Evolutionary conservation across 2,888 invertebrate species (phyloP), one percentile per base, ranked within the genome.

Genomic region (Trypoxylon attenuatum): DNA sequence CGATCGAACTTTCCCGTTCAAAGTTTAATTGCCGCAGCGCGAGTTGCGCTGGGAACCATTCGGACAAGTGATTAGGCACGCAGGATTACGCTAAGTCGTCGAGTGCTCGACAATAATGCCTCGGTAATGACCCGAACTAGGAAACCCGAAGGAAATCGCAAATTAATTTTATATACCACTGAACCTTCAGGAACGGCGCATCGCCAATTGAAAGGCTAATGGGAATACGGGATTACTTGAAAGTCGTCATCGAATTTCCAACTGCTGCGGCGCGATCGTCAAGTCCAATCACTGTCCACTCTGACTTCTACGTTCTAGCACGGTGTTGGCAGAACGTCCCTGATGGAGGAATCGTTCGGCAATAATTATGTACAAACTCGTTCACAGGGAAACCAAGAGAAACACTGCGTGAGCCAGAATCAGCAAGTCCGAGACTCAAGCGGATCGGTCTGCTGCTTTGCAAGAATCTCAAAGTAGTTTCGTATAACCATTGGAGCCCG

Each of bases 391-490:
- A 29, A 38, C 45, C 16, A 6, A 21, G 29, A 8, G 19, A 21
- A 29, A 52, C 59, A 25, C 39, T 13, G 42, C 41, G 33, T 29
- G 5, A 33, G 15, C 25, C 25, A 29, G 16, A 56, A 49, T 23
- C 38, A 52, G 61, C 52, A 41, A 25, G 71, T 58, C 58, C 56
- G 57, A 57, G 60, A 57, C 72, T 55, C 25, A 46, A 52, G 42
- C 57, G 21, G 55, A 60, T 68, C 56, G 33, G 23, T 19, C 29
- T 53, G 43, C 42, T 49, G 25, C 46, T 54, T 53, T 25, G 10
- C 15, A 46, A 47, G 54, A 39, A 58, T 49, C 42, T 22, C 33
- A 23, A 53, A 45, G 29, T 49, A 58, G 49, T 53, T 46, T 19
- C 22, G 57, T 25, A 54, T 27, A 62, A 67, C 62, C 56, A 57